Conservation (phyloP, 2,113 vertebrate species). For the Podocnemis expansa region DNA sequence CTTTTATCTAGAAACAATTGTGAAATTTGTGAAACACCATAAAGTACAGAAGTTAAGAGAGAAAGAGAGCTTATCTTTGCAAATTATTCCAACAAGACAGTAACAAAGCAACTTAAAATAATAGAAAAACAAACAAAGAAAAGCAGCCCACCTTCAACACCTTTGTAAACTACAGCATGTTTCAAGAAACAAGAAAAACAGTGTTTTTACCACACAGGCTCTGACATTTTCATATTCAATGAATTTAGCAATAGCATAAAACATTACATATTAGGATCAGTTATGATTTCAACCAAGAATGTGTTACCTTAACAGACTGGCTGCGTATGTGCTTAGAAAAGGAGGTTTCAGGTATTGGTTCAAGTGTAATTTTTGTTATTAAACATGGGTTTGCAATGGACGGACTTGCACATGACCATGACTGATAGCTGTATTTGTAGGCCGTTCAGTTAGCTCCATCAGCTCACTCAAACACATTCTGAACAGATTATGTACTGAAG, state of each 20-base stretch:
- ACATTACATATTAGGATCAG: constrained; percentile 53
- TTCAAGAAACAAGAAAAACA: constrained; percentile 51
- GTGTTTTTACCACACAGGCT: constrained; percentile 30
- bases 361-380: constrained; percentile 74
- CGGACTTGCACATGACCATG: constrained; percentile 82
- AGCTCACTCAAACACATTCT: constrained; percentile 91
- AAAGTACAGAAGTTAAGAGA: constrained; percentile 19
- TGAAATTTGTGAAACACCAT: constrained; percentile 59
- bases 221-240: constrained; percentile 49
- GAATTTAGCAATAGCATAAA: constrained; percentile 47
- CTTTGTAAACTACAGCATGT: constrained; percentile 37
- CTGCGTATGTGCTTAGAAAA: constrained; percentile 37
- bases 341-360: constrained; percentile 68
- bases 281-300: constrained; percentile 47
- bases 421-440: constrained; percentile 71
- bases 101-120: constrained; percentile 40
- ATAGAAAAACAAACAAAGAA: neutral
- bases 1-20: constrained; percentile 47
- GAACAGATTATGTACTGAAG: constrained; percentile 91
- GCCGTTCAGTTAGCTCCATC: constrained; percentile 83
- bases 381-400: constrained; percentile 71
- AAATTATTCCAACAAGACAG: constrained; percentile 43
- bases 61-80: constrained; percentile 42
- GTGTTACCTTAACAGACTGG: constrained; percentile 61
- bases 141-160: constrained; percentile 21